Conservation (phyloP, 2,797 vertebrate species). For the Astyanax mexicanus region DNA sequence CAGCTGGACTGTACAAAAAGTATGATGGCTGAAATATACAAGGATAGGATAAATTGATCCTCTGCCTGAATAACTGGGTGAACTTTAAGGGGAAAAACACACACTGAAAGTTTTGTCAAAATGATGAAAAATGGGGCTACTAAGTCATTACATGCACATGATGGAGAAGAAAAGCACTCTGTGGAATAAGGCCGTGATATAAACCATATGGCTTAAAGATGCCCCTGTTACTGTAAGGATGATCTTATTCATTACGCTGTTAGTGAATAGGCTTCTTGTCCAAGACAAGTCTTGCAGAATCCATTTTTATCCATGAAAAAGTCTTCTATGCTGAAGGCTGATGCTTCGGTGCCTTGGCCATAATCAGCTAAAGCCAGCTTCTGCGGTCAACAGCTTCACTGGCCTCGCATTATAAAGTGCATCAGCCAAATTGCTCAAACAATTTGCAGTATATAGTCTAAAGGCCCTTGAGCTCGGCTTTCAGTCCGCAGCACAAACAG, state of each 20-base stretch:
- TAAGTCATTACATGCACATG: constrained; percentile 33
- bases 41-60: too few species aligned
- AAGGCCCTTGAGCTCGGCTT: constrained; percentile 37
- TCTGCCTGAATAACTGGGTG: constrained; percentile 13
- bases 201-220: constrained; percentile 30
- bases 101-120: constrained; percentile 22
- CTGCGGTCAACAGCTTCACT: constrained; percentile 23
- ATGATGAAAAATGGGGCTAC: constrained; percentile 9
- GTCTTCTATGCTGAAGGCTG: not conserved
- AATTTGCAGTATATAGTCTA: constrained; percentile 38
- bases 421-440: constrained; percentile 40
- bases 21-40: constrained; percentile 23
- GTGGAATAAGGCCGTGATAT: constrained; percentile 25
- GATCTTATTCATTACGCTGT: constrained; percentile 11
- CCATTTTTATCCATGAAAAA: constrained; percentile 18
- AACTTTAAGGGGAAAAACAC: not conserved
- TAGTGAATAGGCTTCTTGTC: constrained; percentile 52
- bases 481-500: constrained; percentile 36
- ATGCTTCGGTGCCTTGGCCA: constrained; percentile 25
- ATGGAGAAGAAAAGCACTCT: constrained; percentile 33
- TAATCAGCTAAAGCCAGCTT: constrained; percentile 45
- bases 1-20: not conserved
- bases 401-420: constrained; percentile 35
- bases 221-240: constrained; percentile 11
- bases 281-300: constrained; percentile 39